Conservation (phyloP, 2,797 vertebrate species). For the Phylloscopus collybita region DNA sequence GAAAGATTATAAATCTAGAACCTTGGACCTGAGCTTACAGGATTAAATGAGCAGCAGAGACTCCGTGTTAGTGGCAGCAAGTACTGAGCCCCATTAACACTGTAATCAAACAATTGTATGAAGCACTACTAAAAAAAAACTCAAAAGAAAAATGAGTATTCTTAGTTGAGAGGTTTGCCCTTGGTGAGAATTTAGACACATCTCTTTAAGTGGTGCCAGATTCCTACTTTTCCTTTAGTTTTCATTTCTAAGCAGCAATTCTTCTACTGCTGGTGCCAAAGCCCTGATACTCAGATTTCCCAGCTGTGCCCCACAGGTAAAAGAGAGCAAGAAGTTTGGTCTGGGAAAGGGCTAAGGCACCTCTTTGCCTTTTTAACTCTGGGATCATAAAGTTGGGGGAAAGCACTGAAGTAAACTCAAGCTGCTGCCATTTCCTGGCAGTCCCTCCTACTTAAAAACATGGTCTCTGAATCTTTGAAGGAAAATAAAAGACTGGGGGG, state of each 20-base stretch:
- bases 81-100: background rate
- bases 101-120: background rate
- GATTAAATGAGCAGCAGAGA: background rate
- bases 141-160: background rate
- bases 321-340: background rate
- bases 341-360: background rate
- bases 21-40: background rate
- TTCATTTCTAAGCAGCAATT: conserved; percentile 23
- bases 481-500: background rate
- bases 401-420: background rate
- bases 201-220: background rate
- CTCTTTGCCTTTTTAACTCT: background rate
- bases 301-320: background rate
- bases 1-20: background rate
- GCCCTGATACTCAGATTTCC: background rate
- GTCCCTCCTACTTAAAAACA: background rate
- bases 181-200: background rate
- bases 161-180: background rate
- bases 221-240: background rate
- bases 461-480: background rate
- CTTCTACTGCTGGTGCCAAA: conserved; percentile 13
- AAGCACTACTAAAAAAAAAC: background rate
- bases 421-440: background rate
- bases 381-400: background rate
- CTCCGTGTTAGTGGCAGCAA: background rate